A percentile compares a stretch with the other conserved stretches of the same genome.
These are phyloP conservation scores for Takifugu ocellatus DNA, from an alignment of 2,797 vertebrate species.

Conservation along the genomic window DNA sequence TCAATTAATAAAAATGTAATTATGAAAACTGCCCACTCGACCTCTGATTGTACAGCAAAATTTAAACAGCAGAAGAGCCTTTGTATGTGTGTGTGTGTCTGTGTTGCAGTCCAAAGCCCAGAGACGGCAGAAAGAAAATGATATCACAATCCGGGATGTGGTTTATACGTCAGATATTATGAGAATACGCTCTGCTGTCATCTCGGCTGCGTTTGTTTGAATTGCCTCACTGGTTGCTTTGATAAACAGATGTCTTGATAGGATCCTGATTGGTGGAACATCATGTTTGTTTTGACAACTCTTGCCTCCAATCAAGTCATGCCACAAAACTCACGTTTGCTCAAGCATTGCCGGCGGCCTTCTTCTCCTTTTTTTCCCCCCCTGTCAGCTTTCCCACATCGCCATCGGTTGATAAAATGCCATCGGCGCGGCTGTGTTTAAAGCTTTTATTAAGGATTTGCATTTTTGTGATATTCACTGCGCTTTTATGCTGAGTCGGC, in stretches of 20 bases:
- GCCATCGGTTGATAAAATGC: slow-evolving; percentile 46
- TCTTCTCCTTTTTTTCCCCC: slow-evolving; percentile 36
- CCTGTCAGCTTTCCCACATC: slow-evolving; percentile 26
- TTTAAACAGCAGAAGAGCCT: too few species aligned
- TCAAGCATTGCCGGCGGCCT: slow-evolving; percentile 58
- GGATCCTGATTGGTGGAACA: slow-evolving; percentile 56
- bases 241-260: slow-evolving; percentile 55
- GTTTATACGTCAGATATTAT: slow-evolving; percentile 31
- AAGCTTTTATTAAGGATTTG: slow-evolving; percentile 13
- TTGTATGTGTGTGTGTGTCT: too few species aligned
- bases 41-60: neutral
- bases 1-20: neutral
- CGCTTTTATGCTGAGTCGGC: slow-evolving; percentile 13
- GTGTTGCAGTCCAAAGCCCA: too few species aligned
- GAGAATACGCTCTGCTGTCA: slow-evolving; percentile 12
- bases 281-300: slow-evolving; percentile 54
- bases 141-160: slow-evolving; percentile 2
- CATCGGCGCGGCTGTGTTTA: slow-evolving; percentile 50
- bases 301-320: slow-evolving; percentile 66
- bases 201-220: slow-evolving; percentile 34
- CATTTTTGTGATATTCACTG: slow-evolving; percentile 27
- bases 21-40: neutral
- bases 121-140: neutral
- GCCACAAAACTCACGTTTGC: slow-evolving; percentile 55
- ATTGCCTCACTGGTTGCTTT: slow-evolving; percentile 25